Conservation (phyloP, 2,888 invertebrate genomes). For the Sarcophaga rosellei region DNA sequence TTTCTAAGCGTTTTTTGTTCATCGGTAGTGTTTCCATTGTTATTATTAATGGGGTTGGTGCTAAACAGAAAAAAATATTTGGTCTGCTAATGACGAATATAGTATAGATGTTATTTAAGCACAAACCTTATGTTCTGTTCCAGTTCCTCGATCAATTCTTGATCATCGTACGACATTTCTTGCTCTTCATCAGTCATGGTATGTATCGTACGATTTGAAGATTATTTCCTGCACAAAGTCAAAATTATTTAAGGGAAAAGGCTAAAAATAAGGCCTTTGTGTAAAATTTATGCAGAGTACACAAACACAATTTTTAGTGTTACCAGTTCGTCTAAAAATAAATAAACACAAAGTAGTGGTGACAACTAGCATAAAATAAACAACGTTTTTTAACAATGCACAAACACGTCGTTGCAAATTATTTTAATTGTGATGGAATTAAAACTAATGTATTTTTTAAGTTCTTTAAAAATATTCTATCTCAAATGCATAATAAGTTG, state of each 20-base stretch:
- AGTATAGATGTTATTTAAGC: neutral
- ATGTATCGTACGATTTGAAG: neutral
- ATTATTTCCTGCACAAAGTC: neutral
- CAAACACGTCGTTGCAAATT: no score
- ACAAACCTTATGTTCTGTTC: constrained; percentile 52
- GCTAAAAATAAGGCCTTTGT: constrained; percentile 58
- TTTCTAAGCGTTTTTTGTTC: constrained; percentile 47
- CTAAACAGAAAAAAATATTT: constrained; percentile 33
- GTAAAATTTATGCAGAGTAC: constrained; percentile 34
- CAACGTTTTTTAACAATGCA: neutral
- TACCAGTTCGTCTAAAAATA: constrained; percentile 24
- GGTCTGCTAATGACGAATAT: neutral
- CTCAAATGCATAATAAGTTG: no score
- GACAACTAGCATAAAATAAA: neutral
- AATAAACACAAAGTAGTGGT: neutral
- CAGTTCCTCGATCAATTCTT: constrained; percentile 54
- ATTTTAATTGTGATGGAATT: no score
- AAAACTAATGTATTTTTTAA: no score
- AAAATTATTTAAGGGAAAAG: constrained; percentile 47
- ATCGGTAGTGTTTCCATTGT: constrained; percentile 29
- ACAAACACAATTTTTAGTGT: constrained; percentile 13
- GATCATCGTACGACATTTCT: constrained; percentile 53
- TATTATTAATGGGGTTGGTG: constrained; percentile 26
- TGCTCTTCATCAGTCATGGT: constrained; percentile 59
- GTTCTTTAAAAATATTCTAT: no score